Percentiles rank a stretch among this genome's conserved stretches.
phyloP scores from a whole-genome alignment of 2,113 vertebrate genomes.

The cat (Felis catus) region DNA sequence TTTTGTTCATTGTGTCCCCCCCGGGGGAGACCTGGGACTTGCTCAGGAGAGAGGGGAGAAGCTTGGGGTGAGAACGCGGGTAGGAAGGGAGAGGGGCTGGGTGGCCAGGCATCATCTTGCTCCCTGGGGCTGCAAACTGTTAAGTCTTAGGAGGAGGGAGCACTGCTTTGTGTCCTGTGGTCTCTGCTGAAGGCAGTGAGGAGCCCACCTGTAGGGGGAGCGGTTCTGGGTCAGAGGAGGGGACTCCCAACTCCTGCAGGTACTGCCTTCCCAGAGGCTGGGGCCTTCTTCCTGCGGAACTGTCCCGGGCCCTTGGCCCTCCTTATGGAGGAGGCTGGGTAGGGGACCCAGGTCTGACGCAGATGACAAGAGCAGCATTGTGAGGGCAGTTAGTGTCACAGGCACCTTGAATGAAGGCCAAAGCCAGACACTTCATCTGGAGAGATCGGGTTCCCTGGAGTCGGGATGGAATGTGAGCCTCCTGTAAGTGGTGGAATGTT shows the following conservation, averaged over 20 bases:
- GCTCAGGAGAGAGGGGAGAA: not conserved
- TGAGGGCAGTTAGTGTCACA: not conserved
- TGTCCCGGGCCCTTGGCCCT: not conserved
- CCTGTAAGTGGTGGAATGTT: not conserved
- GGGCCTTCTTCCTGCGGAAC: not conserved
- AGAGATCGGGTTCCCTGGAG: constrained; percentile 8
- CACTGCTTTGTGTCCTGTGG: not conserved
- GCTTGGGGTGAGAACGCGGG: not conserved
- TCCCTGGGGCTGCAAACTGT: not conserved
- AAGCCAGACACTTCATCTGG: not conserved
- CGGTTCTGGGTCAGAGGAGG: not conserved
- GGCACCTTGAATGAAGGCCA: not conserved
- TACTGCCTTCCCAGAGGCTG: not conserved
- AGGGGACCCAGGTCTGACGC: not conserved
- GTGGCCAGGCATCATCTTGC: fast-evolving
- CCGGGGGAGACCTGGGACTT: not conserved
- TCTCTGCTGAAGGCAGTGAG: not conserved
- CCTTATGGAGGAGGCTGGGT: not conserved
- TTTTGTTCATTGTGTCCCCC: not conserved
- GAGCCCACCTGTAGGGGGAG: not conserved
- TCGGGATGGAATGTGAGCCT: not conserved
- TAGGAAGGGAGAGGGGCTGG: not conserved
- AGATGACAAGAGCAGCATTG: not conserved
- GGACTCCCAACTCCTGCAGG: not conserved
- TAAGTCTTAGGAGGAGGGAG: not conserved